Percentiles rank a stretch among this genome's conserved stretches.
Conservation (phyloP, 1,140 invertebrate species). For the Ips nitidus region DNA sequence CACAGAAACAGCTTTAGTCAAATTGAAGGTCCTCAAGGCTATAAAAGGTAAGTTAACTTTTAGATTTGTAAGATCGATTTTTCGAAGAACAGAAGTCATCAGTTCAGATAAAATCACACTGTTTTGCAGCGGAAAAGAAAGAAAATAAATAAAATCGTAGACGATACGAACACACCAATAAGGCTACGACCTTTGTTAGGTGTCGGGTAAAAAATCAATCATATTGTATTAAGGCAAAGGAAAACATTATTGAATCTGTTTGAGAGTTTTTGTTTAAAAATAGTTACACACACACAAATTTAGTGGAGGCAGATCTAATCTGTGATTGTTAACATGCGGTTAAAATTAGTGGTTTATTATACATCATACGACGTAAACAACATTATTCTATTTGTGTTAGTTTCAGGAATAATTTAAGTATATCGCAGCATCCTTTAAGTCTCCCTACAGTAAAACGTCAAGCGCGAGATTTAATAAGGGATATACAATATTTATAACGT, state of each 20-base stretch:
- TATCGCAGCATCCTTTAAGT: too few relatives aligned
- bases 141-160: conserved; percentile 10
- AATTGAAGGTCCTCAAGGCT: conserved; percentile 22
- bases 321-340: too few relatives aligned
- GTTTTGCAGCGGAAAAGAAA: not conserved
- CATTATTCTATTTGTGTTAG: too few relatives aligned
- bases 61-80: not conserved
- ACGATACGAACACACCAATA: conserved; percentile 4
- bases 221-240: not conserved
- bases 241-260: conserved; percentile 6
- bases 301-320: too few relatives aligned
- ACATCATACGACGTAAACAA: too few relatives aligned
- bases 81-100: conserved; percentile 1
- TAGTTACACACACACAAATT: too few relatives aligned
- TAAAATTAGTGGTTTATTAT: too few relatives aligned
- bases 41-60: conserved; percentile 25
- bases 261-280: not conserved
- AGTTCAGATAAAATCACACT: not conserved
- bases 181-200: conserved; percentile 7
- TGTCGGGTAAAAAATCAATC: conserved; percentile 11
- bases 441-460: too few relatives aligned
- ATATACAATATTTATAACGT: too few relatives aligned
- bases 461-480: too few relatives aligned
- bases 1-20: conserved; percentile 36
- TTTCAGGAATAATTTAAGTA: too few relatives aligned